Percentiles rank a stretch among this genome's conserved stretches.
Conservation (phyloP, 2,797 vertebrate genomes). For the Coregonus ussuriensis region DNA sequence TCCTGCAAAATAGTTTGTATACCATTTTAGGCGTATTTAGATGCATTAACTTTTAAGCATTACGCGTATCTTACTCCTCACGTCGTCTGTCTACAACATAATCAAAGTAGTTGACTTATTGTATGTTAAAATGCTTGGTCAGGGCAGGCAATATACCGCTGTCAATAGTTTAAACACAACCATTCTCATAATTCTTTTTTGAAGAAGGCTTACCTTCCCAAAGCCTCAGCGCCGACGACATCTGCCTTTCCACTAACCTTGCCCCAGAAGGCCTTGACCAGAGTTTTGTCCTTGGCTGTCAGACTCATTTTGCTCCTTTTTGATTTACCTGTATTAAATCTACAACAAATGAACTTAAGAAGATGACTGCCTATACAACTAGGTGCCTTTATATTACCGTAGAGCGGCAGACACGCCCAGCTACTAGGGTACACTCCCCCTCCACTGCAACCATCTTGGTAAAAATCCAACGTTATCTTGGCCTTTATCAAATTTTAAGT, state of each 20-base stretch:
- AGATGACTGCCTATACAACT: background rate
- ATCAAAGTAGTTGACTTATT: background rate
- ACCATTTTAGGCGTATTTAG: background rate
- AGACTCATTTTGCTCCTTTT: slow-evolving; percentile 68
- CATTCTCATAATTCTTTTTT: background rate
- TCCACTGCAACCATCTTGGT: background rate
- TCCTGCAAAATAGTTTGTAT: slow-evolving; percentile 50
- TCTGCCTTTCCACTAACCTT: slow-evolving; percentile 35
- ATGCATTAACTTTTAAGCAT: too few relatives aligned
- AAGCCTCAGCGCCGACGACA: slow-evolving; percentile 65
- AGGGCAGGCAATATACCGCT: background rate
- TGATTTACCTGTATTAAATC: background rate
- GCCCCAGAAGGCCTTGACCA: slow-evolving; percentile 44
- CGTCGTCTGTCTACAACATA: background rate
- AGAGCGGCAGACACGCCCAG: background rate
- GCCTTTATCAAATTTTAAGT: background rate
- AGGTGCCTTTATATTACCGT: slow-evolving; percentile 29
- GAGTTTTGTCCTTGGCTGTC: slow-evolving; percentile 65
- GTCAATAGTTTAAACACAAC: background rate
- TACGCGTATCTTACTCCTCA: too few relatives aligned
- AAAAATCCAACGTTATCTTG: background rate
- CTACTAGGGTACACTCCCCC: background rate
- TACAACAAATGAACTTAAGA: background rate
- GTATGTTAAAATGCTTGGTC: background rate
- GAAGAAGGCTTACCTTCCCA: slow-evolving; percentile 69